Evolutionary conservation across 92 coral and sea anemone genomes (phyloP), one percentile per base, ranked within the genome.

Genomic region (Zoanthus gigantus): DNA sequence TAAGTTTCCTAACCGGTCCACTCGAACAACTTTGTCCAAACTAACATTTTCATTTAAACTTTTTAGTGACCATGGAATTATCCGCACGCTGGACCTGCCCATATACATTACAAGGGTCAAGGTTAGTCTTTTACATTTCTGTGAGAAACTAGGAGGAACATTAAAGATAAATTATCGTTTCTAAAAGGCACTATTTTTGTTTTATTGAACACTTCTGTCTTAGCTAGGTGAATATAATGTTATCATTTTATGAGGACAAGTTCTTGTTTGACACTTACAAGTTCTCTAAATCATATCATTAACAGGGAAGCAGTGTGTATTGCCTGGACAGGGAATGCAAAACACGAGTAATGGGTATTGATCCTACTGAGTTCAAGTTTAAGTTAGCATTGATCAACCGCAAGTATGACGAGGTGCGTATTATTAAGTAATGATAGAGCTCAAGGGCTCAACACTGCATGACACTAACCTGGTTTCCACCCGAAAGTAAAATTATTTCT

Each of bases 101-200:
- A 97, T 97, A 72, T 97, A 97, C 91, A 97, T 97, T 88, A 97
- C 99, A 58, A 95, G 98, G 91, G 94, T 97, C 44, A 97, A 97
- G 99, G 99, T 97, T 79, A 29, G 76, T 46, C 7, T 76, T 42
- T 31, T 15, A 0, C 74, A 2, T 37, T 37, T 37, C 42, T 37
- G 0, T 37, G 42, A 37, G 42, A 37, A 37, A 37, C 42, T 37
- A 37, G 3, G 4, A 37, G 42, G 42, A 37, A 4, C 42, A 37
- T 37, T 37, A 37, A 23, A 23, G 23, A 23, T 23, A 23, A 23
- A 23, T 23, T 23, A 23, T 23, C 23, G 23, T 23, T 23, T 23
- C 23, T 37, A 37, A 37, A 37, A 37, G 42, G 42, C 42, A 37
- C 4, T 37, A 4, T 37, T 37, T 37, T 4, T 37, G 12, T 57